These are phyloP conservation scores for Perca flavescens DNA, from an alignment of 2,113 vertebrate genomes.

Conservation along the genomic window DNA sequence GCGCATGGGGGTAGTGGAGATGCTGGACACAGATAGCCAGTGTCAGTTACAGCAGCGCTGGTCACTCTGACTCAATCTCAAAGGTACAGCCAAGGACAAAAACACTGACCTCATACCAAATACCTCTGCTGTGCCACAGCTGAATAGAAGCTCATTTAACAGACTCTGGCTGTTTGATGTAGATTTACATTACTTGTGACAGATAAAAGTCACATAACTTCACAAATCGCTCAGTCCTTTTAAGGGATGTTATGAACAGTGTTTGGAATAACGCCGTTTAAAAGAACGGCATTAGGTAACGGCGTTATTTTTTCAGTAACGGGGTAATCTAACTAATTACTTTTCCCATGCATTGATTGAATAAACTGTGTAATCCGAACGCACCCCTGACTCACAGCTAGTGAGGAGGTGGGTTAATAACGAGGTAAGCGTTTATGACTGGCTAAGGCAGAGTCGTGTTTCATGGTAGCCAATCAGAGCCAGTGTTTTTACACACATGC, in stretches of 20 bases:
- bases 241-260: background rate
- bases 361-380: too few relatives aligned
- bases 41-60: conserved; percentile 68
- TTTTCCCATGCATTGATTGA: too few relatives aligned
- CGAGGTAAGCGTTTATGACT: too few relatives aligned
- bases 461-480: too few relatives aligned
- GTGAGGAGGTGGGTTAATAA: too few relatives aligned
- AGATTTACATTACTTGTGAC: background rate
- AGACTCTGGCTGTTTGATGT: background rate
- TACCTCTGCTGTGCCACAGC: conserved; percentile 13
- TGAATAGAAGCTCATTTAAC: conserved; percentile 17
- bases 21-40: conserved; percentile 69
- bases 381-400: too few relatives aligned
- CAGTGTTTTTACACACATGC: too few relatives aligned
- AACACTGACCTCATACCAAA: conserved; percentile 54
- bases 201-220: background rate
- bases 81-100: conserved; percentile 69
- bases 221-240: background rate
- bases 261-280: too few relatives aligned
- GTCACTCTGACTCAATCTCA: conserved; percentile 58
- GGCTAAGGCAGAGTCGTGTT: too few relatives aligned
- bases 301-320: too few relatives aligned
- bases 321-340: too few relatives aligned
- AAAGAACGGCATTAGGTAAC: too few relatives aligned
- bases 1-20: conserved; percentile 24